Evolutionary conservation across 2,888 invertebrate genomes (phyloP).

Genomic region (Monochamus alternatus): DNA sequence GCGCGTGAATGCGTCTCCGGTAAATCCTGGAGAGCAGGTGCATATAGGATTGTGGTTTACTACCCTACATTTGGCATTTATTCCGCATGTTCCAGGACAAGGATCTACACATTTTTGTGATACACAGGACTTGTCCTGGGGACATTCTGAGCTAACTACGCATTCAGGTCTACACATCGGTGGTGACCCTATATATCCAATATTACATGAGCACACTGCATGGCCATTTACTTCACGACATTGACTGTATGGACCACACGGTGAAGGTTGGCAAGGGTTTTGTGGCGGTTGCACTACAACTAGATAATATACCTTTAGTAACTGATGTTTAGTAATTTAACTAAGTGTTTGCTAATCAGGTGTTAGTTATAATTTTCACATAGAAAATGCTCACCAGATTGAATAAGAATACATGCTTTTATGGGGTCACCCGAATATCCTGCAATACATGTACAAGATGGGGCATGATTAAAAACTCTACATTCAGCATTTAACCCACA

Average conservation of each 20-base stretch:
- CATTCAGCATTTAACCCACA: constrained; percentile 77
- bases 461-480: constrained; percentile 78
- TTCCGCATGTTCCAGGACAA: constrained; percentile 78
- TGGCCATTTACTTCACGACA: constrained; percentile 77
- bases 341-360: not conserved
- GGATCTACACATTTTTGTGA: constrained; percentile 79
- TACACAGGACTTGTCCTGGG: constrained; percentile 77
- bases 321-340: not conserved
- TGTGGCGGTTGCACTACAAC: constrained; percentile 63
- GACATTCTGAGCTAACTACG: constrained; percentile 78
- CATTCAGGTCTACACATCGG: constrained; percentile 80
- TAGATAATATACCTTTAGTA: constrained; percentile 13
- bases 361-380: not conserved
- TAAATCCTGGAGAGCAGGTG: constrained; percentile 76
- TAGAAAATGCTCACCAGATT: constrained; percentile 65
- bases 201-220: constrained; percentile 77
- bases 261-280: constrained; percentile 77
- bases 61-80: constrained; percentile 78
- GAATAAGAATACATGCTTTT: constrained; percentile 68
- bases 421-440: constrained; percentile 78
- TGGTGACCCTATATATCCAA: constrained; percentile 78
- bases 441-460: constrained; percentile 76
- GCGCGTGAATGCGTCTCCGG: constrained; percentile 78
- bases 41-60: constrained; percentile 81
- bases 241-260: constrained; percentile 79